These are phyloP conservation scores for Pammene aurita DNA, from an alignment of 2,888 invertebrate genomes.

Conservation along the genomic window DNA sequence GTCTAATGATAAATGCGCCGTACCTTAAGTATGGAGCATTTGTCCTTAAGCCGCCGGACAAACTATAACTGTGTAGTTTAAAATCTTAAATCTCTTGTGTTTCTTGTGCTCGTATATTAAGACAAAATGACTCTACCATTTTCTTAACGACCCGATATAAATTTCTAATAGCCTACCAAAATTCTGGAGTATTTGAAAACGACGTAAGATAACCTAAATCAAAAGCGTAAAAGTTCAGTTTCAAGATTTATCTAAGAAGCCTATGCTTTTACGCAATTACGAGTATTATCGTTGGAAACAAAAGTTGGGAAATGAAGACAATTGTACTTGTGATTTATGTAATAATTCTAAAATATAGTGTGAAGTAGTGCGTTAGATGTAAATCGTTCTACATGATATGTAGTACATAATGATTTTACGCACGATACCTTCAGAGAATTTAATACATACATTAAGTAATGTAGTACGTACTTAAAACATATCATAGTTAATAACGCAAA, in stretches of 20 bases:
- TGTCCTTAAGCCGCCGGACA: too few species aligned
- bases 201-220: background rate
- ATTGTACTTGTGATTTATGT: constrained; percentile 12
- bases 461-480: too few species aligned
- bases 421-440: constrained; percentile 6
- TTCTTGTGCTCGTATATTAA: constrained; percentile 21
- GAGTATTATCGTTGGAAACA: constrained; percentile 18
- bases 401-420: constrained; percentile 16
- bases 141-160: constrained; percentile 28
- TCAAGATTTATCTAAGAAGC: constrained; percentile 18
- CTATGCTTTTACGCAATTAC: constrained; percentile 30
- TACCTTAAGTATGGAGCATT: too few species aligned
- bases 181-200: background rate
- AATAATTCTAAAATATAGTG: constrained; percentile 13
- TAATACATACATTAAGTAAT: background rate
- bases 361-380: constrained; percentile 14
- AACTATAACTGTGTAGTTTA: too few species aligned
- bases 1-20: too few species aligned
- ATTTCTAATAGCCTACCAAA: constrained; percentile 20
- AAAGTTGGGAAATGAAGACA: constrained; percentile 20
- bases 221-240: background rate
- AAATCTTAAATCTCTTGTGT: too few species aligned
- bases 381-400: constrained; percentile 18
- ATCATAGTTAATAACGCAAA: too few species aligned
- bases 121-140: constrained; percentile 28